A percentile compares a stretch with the other conserved stretches of the same genome.
Conservation (phyloP, 37 sponge, comb jelly and placozoan genomes). For the Aplysina aerophoba region DNA sequence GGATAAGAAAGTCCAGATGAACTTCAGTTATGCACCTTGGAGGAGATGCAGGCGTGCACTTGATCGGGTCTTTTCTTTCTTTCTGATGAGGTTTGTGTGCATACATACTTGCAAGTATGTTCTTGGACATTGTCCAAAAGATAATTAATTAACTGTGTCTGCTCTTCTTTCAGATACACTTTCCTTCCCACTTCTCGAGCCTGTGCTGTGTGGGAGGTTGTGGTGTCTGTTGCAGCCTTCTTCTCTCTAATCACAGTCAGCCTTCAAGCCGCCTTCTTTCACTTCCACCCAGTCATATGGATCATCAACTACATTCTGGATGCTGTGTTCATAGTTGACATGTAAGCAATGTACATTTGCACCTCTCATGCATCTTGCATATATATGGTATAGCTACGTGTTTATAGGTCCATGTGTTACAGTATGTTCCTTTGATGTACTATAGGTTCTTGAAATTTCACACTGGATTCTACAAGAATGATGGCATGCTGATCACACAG, state of each 20-base stretch:
- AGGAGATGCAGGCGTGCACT: background rate
- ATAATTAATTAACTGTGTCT: background rate
- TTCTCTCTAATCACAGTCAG: conserved; percentile 49
- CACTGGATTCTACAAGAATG: conserved; percentile 58
- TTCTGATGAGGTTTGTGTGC: conserved; percentile 42
- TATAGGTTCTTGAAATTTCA: conserved; percentile 67
- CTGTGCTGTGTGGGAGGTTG: conserved; percentile 59
- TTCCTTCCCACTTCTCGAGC: conserved; percentile 51
- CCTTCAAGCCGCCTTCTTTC: conserved; percentile 70
- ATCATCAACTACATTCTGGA: conserved; percentile 71
- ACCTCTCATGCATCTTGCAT: too few species aligned
- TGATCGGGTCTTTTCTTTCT: conserved; percentile 50
- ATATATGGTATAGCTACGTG: too few species aligned
- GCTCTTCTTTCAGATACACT: conserved; percentile 53
- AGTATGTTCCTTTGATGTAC: too few species aligned
- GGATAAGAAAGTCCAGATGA: background rate
- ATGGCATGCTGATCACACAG: conserved; percentile 65
- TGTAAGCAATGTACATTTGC: conserved; percentile 51
- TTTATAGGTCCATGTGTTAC: too few species aligned
- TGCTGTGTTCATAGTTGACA: conserved; percentile 63
- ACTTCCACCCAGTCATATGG: conserved; percentile 44
- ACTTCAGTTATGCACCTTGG: too few species aligned
- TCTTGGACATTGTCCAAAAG: background rate
- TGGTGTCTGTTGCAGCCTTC: conserved; percentile 35
- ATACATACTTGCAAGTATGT: background rate